Conservation (phyloP, 2,113 vertebrate genomes). For the Antennarius striatus region DNA sequence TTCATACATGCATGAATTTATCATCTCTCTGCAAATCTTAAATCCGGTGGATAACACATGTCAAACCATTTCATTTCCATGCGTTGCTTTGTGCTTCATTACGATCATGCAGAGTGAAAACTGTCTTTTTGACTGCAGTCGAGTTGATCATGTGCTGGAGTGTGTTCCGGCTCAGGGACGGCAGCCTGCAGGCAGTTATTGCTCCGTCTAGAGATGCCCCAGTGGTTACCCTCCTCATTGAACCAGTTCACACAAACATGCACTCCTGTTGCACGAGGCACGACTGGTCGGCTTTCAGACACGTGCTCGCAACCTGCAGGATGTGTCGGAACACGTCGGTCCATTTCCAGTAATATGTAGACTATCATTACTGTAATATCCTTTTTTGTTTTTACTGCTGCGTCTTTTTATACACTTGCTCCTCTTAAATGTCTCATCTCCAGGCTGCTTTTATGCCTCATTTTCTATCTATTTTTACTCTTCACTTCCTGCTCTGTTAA, state of each 20-base stretch:
- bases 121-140: too few relatives aligned
- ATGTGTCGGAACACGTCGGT: conserved; percentile 34
- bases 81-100: too few relatives aligned
- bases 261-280: not conserved
- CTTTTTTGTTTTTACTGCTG: conserved; percentile 3
- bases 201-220: conserved; percentile 8
- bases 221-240: conserved; percentile 21
- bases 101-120: too few relatives aligned
- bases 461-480: conserved; percentile 28
- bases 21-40: too few relatives aligned
- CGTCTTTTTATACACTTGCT: conserved; percentile 6
- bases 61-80: too few relatives aligned
- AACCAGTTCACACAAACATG: conserved; percentile 37
- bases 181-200: conserved; percentile 15
- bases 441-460: conserved; percentile 6
- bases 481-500: conserved; percentile 3
- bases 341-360: conserved; percentile 17
- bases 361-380: conserved; percentile 11
- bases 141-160: not conserved
- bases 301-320: conserved; percentile 27
- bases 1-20: too few relatives aligned
- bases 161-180: conserved; percentile 11
- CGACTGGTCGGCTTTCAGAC: conserved; percentile 20
- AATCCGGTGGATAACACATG: too few relatives aligned
- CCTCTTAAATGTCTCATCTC: conserved; percentile 9